A percentile compares a stretch with the other conserved stretches of the same genome.
phyloP scores from a whole-genome alignment of 2,113 vertebrate genomes.

The Sinocyclocheilus anshuiensis region DNA sequence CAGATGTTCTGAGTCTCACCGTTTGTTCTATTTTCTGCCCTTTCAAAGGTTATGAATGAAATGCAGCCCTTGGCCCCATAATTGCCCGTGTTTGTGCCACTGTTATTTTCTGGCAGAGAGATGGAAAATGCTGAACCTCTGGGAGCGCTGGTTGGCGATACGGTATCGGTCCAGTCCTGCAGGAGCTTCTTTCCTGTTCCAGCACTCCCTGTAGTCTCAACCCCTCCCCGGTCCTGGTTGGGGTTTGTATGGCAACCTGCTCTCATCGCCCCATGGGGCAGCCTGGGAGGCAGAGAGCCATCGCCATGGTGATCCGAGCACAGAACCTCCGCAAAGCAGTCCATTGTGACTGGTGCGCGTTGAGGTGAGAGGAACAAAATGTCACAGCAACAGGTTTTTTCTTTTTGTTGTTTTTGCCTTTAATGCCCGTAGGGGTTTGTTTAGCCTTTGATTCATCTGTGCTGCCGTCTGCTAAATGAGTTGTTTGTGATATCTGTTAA shows the following conservation, averaged over 20 bases:
- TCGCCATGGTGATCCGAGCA: conserved; percentile 80
- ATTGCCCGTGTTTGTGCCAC: conserved; percentile 25
- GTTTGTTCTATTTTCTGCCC: conserved; percentile 69
- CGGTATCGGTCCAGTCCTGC: conserved; percentile 56
- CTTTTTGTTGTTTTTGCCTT: conserved; percentile 76
- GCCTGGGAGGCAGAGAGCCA: conserved; percentile 74
- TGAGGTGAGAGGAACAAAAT: conserved; percentile 80
- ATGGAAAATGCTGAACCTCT: conserved; percentile 48
- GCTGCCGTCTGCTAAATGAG: conserved; percentile 62
- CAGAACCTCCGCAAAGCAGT: conserved; percentile 73
- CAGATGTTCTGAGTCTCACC: conserved; percentile 68
- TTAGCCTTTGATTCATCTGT: conserved; percentile 65
- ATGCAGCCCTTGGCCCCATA: conserved; percentile 1
- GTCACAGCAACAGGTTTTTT: conserved; percentile 79
- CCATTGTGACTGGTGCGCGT: conserved; percentile 75
- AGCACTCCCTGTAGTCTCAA: conserved; percentile 31
- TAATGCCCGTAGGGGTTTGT: conserved; percentile 69
- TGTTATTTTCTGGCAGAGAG: conserved; percentile 39
- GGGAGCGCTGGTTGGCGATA: conserved; percentile 35
- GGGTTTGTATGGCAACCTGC: conserved; percentile 65
- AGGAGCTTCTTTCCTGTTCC: conserved; percentile 53
- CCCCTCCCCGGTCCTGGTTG: conserved; percentile 45
- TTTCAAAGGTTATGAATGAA: conserved; percentile 72
- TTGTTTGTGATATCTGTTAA: conserved; percentile 61
- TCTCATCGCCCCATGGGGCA: conserved; percentile 65